Evolutionary conservation across 1,140 invertebrate species (phyloP).

Genomic region (Nylanderia fulva): DNA sequence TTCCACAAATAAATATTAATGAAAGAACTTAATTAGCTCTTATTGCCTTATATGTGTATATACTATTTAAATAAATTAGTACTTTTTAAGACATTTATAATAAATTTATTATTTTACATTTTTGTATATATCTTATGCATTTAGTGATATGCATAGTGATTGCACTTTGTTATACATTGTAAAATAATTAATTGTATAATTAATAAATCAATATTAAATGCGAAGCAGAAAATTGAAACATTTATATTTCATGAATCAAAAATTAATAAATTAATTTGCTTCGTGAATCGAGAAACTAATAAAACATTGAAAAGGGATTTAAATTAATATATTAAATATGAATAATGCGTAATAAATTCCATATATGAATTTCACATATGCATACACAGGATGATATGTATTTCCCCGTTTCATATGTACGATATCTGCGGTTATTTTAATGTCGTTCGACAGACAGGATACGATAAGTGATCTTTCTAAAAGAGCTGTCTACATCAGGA

Average conservation of each 20-base stretch:
- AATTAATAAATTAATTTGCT: background rate
- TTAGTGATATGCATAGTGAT: too few species aligned
- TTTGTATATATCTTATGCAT: too few species aligned
- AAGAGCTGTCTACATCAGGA: background rate
- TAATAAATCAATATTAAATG: too few species aligned
- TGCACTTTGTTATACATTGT: too few species aligned
- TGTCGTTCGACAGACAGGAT: conserved; percentile 15
- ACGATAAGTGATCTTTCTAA: background rate
- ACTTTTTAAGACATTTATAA: too few species aligned
- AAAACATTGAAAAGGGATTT: background rate
- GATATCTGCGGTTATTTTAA: conserved; percentile 25
- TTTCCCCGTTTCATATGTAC: background rate
- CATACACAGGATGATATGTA: background rate
- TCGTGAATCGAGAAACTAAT: background rate
- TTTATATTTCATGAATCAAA: background rate
- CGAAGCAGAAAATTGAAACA: background rate
- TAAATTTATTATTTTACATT: too few species aligned
- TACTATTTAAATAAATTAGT: too few species aligned
- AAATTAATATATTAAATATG: background rate
- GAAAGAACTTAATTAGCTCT: too few species aligned
- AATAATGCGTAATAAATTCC: background rate
- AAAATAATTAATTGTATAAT: too few species aligned
- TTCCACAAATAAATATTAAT: too few species aligned
- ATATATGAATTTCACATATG: background rate
- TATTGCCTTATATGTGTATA: too few species aligned